phyloP scores from a whole-genome alignment of 1,140 invertebrate species.

The Sitobion miscanthi region DNA sequence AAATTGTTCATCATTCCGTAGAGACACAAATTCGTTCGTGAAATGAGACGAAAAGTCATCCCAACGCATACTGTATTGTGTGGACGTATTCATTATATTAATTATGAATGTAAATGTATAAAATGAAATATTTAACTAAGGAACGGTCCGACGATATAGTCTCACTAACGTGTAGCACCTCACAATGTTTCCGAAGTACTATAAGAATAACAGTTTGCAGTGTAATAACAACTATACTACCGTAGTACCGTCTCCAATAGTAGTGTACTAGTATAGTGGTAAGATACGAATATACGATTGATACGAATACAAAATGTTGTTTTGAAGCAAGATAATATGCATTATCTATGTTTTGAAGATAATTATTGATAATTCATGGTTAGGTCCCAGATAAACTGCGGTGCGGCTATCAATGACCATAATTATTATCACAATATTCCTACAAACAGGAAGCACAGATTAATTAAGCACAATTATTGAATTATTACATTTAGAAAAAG shows the following conservation, averaged over 20 bases:
- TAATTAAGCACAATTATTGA: too few species aligned
- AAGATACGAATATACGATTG: neutral
- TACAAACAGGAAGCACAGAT: too few species aligned
- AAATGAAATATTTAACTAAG: neutral
- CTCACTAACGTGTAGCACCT: neutral
- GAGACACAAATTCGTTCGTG: constrained; percentile 77
- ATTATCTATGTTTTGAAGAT: too few species aligned
- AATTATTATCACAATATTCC: too few species aligned
- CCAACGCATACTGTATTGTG: constrained; percentile 90
- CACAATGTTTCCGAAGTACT: neutral
- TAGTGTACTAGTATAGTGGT: neutral
- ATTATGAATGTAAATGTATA: neutral
- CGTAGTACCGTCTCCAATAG: neutral
- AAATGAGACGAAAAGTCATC: constrained; percentile 90
- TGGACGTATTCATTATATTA: constrained; percentile 19
- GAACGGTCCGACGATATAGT: neutral
- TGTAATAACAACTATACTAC: neutral
- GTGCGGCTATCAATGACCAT: too few species aligned
- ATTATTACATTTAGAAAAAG: too few species aligned
- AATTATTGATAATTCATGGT: neutral
- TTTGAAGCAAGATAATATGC: neutral
- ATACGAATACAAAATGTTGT: neutral
- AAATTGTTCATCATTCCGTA: constrained; percentile 79
- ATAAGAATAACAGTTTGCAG: neutral
- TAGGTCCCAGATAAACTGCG: too few species aligned